Base-by-base conservation (phyloP, 2,888 invertebrate species). In the Hesperia comma region DNA sequence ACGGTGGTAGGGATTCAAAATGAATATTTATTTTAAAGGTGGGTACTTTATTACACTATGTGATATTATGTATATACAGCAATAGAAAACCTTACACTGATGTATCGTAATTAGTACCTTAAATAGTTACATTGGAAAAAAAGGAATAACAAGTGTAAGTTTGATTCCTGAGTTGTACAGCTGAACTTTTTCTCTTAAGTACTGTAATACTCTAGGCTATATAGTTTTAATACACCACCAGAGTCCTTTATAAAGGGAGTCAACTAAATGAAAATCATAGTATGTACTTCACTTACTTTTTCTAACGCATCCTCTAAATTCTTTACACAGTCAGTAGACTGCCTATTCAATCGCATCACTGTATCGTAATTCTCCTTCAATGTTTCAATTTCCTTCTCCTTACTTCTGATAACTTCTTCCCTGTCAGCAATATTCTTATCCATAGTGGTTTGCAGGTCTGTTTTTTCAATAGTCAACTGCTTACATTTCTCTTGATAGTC, bases 401-500 rank as follows among this genome's bases (percentile, higher is more conserved):
- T 87, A 72, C 76, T 72, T 5, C 61, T 70, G 1, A 92, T 71
- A 0, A 76, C 49, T 1, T 87, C 85, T 21, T 85, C 82, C 58
- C 79, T 86, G n/a, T 72, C 74, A 0, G 71, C 69, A 1, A 81
- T 19, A 1, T 70, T 69, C 17, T 84, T 89, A 56, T 94, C 91
- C 60, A 93, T 78, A 57, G 90, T 87, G 3, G 81, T 80, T 70
- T 87, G 79, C 0, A 87, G 67, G 40, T 86, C 84, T 10, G 85
- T 83, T 64, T 93, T 88, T 68, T 95, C 94, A 0, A 78, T 70
- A 63, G 94, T 93, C 0, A 95, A 74, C 49, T 87, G 86, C 67
- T 94, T 94, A 68, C 93, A 93, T 81, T 95, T 95, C 26, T 95
- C 94, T 80, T 96, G 95, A 77, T 94, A 95, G 71, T 94, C 94